A percentile compares a stretch with the other conserved stretches of the same genome.
Conservation (phyloP, 1,140 invertebrate species). For the Rhyacophila brunnea region DNA sequence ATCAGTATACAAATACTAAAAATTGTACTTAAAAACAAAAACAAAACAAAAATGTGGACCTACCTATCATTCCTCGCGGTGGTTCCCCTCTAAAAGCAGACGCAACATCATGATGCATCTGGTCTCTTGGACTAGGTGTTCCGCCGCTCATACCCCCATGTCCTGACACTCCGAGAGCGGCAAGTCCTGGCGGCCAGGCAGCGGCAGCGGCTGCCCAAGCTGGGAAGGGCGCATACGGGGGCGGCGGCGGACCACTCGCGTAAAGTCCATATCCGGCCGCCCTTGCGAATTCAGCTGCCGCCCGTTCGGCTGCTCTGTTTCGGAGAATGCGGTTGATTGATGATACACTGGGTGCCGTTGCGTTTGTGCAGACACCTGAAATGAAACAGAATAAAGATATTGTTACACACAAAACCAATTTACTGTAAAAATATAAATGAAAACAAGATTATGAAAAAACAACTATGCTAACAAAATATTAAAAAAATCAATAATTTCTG, state of each 20-base stretch:
- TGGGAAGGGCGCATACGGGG: constrained; percentile 66
- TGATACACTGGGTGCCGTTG: constrained; percentile 85
- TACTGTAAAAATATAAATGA: too few species aligned
- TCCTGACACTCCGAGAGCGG: constrained; percentile 50
- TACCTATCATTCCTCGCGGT: constrained; percentile 51
- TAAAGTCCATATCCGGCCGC: constrained; percentile 88
- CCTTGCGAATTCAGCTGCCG: constrained; percentile 87
- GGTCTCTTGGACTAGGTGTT: neutral
- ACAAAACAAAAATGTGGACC: too few species aligned
- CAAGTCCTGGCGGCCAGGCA: constrained; percentile 53
- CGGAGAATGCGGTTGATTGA: constrained; percentile 90
- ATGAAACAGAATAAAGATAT: neutral
- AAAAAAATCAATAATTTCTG: too few species aligned
- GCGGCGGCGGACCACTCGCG: constrained; percentile 68
- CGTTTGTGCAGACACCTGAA: constrained; percentile 81
- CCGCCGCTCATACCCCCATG: constrained; percentile 51
- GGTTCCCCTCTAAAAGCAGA: constrained; percentile 57
- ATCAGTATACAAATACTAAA: too few species aligned
- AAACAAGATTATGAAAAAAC: too few species aligned
- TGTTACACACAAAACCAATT: too few species aligned
- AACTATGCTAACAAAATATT: too few species aligned
- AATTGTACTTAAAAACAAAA: too few species aligned
- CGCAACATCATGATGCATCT: constrained; percentile 49
- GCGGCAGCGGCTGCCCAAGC: constrained; percentile 49
- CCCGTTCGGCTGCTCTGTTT: constrained; percentile 89